Conservation (phyloP, 2,113 vertebrate genomes). For the Eleginops maclovinus region DNA sequence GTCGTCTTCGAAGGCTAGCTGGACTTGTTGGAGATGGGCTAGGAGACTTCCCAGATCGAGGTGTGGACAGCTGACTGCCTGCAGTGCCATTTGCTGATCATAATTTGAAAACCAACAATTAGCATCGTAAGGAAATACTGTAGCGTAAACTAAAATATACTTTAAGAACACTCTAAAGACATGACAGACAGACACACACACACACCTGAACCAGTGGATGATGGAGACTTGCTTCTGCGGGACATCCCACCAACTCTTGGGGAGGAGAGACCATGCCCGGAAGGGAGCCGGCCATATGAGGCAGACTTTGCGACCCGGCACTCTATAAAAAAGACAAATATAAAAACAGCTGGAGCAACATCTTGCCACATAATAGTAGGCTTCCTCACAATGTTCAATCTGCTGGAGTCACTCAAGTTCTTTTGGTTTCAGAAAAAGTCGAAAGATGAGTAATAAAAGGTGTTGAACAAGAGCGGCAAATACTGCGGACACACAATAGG, state of each 20-base stretch:
- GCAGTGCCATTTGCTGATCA: slow-evolving; percentile 94
- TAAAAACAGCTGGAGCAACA: not conserved
- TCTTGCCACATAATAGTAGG: not conserved
- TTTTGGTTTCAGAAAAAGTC: too few relatives aligned
- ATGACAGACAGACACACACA: not conserved
- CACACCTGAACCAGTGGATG: slow-evolving; percentile 93
- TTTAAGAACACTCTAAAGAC: not conserved
- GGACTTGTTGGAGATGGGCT: slow-evolving; percentile 97
- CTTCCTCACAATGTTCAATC: not conserved
- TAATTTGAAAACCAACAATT: slow-evolving; percentile 13
- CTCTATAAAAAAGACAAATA: slow-evolving; percentile 79
- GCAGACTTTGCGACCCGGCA: slow-evolving; percentile 96
- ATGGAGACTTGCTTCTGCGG: slow-evolving; percentile 95
- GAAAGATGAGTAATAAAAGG: not conserved
- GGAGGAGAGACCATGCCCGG: slow-evolving; percentile 87
- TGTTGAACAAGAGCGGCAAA: not conserved
- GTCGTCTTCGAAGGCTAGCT: slow-evolving; percentile 93
- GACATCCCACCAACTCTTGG: slow-evolving; percentile 90
- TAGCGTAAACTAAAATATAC: not conserved
- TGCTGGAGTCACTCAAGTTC: not conserved
- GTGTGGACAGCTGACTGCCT: slow-evolving; percentile 97
- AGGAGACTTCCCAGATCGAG: slow-evolving; percentile 96
- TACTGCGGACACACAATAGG: not conserved
- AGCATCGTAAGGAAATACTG: slow-evolving; percentile 5
- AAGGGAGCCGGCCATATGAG: slow-evolving; percentile 95